Evolutionary conservation across 2,113 vertebrate species (phyloP).

Genomic region (Bambusicola thoracicus): DNA sequence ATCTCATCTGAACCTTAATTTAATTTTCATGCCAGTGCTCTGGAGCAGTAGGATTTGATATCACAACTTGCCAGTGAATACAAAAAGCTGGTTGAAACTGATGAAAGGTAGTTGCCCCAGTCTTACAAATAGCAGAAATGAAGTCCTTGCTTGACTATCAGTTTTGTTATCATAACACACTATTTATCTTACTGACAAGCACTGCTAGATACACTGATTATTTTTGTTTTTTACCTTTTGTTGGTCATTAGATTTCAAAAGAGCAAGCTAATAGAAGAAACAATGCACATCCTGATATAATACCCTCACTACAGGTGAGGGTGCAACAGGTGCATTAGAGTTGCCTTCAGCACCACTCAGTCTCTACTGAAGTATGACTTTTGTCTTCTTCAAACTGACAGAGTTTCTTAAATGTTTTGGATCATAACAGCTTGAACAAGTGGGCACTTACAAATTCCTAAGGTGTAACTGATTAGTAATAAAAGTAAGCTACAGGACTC

Average conservation of each 20-base stretch:
- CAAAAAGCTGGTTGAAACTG: neutral
- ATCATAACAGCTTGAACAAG: accelerated
- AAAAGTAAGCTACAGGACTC: neutral
- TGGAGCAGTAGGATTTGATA: neutral
- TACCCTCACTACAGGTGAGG: neutral
- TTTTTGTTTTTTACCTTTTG: accelerated
- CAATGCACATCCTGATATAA: neutral
- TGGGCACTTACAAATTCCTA: neutral
- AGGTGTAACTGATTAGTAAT: neutral
- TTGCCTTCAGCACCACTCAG: neutral
- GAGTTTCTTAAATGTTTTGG: neutral
- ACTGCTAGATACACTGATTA: neutral
- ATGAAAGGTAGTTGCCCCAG: neutral
- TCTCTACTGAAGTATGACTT: neutral
- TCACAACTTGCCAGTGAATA: neutral
- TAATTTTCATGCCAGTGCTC: neutral
- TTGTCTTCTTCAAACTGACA: neutral
- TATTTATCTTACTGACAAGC: neutral
- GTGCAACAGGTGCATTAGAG: no score
- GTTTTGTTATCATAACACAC: neutral
- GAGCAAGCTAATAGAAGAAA: neutral
- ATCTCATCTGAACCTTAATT: neutral
- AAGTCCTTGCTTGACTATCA: neutral
- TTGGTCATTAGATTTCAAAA: neutral
- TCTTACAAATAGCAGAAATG: neutral